Evolutionary conservation across 2,113 vertebrate species (phyloP).

Genomic region (Caranx ignobilis): DNA sequence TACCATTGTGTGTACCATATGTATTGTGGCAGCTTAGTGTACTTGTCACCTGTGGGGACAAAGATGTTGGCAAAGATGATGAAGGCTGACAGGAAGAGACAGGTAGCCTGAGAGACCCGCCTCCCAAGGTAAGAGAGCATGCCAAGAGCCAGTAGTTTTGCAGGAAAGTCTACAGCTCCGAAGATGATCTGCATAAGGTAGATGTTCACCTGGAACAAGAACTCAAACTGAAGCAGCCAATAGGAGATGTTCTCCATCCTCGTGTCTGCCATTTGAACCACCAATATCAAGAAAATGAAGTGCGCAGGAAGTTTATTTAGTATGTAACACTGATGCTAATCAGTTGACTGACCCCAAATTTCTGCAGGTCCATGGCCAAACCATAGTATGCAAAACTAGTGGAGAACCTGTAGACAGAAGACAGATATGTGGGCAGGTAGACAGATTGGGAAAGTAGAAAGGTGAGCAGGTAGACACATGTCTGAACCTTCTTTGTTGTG

Average conservation of each 20-base stretch:
- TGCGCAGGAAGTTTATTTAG: neutral
- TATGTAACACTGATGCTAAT: conserved; percentile 5
- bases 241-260: neutral
- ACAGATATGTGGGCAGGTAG: neutral
- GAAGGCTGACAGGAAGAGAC: conserved; percentile 84
- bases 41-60: conserved; percentile 86
- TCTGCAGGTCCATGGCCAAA: conserved; percentile 93
- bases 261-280: neutral
- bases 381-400: conserved; percentile 95
- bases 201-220: conserved; percentile 84
- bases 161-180: conserved; percentile 89
- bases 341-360: conserved; percentile 85
- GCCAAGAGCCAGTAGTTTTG: conserved; percentile 87
- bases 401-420: conserved; percentile 80
- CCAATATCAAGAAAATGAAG: neutral
- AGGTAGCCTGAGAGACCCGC: conserved; percentile 77
- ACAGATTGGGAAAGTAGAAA: neutral
- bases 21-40: neutral
- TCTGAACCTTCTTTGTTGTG: neutral
- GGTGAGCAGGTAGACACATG: neutral
- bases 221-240: neutral
- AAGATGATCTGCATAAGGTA: conserved; percentile 94
- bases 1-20: neutral
- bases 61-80: conserved; percentile 89
- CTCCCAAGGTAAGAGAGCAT: conserved; percentile 88